phyloP scores from a whole-genome alignment of 1,140 invertebrate species.

The Drosophila nebulosa region DNA sequence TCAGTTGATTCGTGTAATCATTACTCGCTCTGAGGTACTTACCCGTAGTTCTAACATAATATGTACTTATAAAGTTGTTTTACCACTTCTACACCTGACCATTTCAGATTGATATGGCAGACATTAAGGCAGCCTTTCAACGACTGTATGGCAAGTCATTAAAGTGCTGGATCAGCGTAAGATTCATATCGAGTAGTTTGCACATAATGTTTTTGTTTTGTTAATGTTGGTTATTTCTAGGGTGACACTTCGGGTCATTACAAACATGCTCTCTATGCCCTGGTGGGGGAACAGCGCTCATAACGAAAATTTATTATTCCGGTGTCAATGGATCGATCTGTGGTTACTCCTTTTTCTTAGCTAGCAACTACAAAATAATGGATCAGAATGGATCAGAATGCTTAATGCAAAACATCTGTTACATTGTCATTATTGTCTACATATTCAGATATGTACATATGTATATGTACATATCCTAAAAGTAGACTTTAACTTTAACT shows the following conservation, averaged over 20 bases:
- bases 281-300: conserved; percentile 78
- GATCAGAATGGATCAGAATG: too few species aligned
- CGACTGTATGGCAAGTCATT: conserved; percentile 90
- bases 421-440: too few species aligned
- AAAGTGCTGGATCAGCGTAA: conserved; percentile 89
- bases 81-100: too few species aligned
- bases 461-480: too few species aligned
- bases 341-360: too few species aligned
- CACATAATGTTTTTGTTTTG: neutral
- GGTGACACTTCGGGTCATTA: conserved; percentile 80
- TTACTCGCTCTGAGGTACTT: conserved; percentile 89
- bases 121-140: conserved; percentile 92
- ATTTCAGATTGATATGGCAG: conserved; percentile 88
- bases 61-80: too few species aligned
- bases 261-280: conserved; percentile 78
- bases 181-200: conserved; percentile 9
- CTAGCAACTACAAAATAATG: too few species aligned
- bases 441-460: too few species aligned
- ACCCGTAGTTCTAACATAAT: too few species aligned
- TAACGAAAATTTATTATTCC: too few species aligned
- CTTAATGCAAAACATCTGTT: too few species aligned
- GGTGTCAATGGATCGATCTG: too few species aligned
- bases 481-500: neutral
- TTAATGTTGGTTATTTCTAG: conserved; percentile 27
- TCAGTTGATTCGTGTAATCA: conserved; percentile 92